Evolutionary conservation across 1,140 invertebrate genomes (phyloP), one percentile per base, ranked within the genome.

Genomic region (Colletes latitarsis): DNA sequence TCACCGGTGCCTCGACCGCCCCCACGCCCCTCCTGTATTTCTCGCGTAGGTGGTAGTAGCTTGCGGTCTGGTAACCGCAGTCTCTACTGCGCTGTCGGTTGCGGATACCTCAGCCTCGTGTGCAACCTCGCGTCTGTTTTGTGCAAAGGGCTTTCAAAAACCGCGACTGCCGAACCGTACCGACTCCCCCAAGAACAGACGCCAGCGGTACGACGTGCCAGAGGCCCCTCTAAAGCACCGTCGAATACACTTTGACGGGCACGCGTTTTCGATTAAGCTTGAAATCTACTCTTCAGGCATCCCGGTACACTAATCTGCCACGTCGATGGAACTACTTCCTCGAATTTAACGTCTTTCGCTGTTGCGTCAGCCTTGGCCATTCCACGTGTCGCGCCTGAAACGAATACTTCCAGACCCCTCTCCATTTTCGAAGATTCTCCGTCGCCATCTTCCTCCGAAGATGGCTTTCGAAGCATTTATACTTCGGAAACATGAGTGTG

Each of bases 41-140:
- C 55, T 89, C 85, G 77, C 84, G 84, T 90, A 89, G 80, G 74
- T 82, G 83, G 88, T 90, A 92, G 89, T 88, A 92, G 90, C 89
- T 93, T 92, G 91, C 71, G 92, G 92, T 92, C 88, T 88, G 63
- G 80, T 88, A 93, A 91, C 91, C 91, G 81, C 90, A 92, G 89
- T 92, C 87, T 92, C 87, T 90, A 89, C 89, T 91, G 87, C 88
- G 86, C 90, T 87, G 84, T 89, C 85, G 90, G 88, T 91, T 90
- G 89, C 85, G 88, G 85, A 90, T 90, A 84, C 87, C 87, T 79
- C 76, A 84, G 80, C 85, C 83, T 88, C 88, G 84, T 86, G 86
- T 88, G 86, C 88, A 78, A 73, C 88, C 86, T 88, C 84, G 77
- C 85, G 85, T 89, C 90, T 92, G 86, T 91, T 92, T 90, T 89